A percentile compares a stretch with the other conserved stretches of the same genome.
Conservation (phyloP, 2,797 vertebrate species). For the Nyctibius grandis region DNA sequence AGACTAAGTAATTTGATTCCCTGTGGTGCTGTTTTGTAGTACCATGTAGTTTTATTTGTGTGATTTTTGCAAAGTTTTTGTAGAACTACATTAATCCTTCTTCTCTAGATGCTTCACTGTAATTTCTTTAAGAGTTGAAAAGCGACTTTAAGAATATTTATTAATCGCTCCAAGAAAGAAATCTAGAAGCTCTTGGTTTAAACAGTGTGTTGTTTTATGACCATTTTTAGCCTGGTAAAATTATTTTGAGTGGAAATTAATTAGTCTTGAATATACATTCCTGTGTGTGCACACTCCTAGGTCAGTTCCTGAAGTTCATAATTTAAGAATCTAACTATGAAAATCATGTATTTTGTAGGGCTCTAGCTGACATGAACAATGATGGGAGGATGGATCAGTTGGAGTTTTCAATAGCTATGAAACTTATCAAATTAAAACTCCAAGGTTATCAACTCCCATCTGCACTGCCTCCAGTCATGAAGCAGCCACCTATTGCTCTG, state of each 20-base stretch:
- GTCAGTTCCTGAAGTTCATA: neutral
- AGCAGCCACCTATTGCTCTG: conserved; percentile 84
- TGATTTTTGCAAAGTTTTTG: neutral
- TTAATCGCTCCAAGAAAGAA: neutral
- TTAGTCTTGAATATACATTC: neutral
- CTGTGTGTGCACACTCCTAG: neutral
- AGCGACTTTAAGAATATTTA: neutral
- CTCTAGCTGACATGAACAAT: conserved; percentile 95
- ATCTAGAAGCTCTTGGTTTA: neutral
- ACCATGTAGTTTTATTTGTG: neutral
- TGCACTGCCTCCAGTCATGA: conserved; percentile 89
- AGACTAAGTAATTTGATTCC: neutral
- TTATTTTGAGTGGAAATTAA: neutral
- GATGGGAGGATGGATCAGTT: conserved; percentile 96
- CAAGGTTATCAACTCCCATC: conserved; percentile 94
- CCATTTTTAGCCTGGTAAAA: neutral
- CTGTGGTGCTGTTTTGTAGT: neutral
- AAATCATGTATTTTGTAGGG: conserved; percentile 74
- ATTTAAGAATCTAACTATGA: neutral
- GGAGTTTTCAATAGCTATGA: conserved; percentile 99
- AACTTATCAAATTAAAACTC: conserved; percentile 96
- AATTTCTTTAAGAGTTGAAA: neutral
- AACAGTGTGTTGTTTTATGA: neutral
- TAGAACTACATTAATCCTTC: neutral
- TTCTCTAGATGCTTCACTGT: neutral